Conservation (phyloP, 2,888 invertebrate species). For the Flabesymbios commensalis region DNA sequence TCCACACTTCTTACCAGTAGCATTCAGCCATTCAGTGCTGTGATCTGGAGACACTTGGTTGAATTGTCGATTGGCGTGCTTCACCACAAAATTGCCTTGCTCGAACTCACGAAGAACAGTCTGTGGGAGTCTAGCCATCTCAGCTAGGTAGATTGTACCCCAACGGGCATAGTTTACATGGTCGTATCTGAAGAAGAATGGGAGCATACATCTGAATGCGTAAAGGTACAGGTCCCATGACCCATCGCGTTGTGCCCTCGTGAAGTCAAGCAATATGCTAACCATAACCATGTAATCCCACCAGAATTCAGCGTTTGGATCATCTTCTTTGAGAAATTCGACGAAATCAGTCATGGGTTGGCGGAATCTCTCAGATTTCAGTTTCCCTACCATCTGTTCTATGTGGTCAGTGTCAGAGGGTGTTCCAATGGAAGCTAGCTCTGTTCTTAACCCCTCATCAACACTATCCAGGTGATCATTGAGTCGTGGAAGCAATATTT, state of each 20-base stretch:
- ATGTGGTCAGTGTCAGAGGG: background rate
- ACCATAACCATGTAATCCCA: slow-evolving; percentile 16
- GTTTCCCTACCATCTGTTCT: background rate
- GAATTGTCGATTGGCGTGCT: slow-evolving; percentile 12
- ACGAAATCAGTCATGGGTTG: background rate
- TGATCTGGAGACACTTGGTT: slow-evolving; percentile 22
- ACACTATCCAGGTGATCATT: background rate
- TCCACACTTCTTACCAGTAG: slow-evolving; percentile 18
- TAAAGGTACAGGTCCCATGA: slow-evolving; percentile 10
- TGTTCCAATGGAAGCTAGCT: background rate
- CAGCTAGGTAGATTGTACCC: slow-evolving; percentile 15
- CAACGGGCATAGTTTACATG: slow-evolving; percentile 14
- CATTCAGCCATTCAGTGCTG: slow-evolving; percentile 20
- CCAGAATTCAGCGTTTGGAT: slow-evolving; percentile 9
- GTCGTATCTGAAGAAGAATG: slow-evolving; percentile 11
- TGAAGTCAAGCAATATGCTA: slow-evolving; percentile 10
- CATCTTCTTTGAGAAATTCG: background rate
- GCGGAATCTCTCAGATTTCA: slow-evolving; percentile 2
- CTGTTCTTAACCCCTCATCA: background rate
- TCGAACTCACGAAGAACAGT: slow-evolving; percentile 12
- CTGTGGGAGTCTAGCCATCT: background rate
- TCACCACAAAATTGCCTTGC: slow-evolving; percentile 23
- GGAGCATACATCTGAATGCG: slow-evolving; percentile 11
- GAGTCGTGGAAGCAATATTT: slow-evolving; percentile 9
- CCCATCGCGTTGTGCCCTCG: slow-evolving; percentile 8